Evolutionary conservation across 2,797 vertebrate species (phyloP), one percentile per base, ranked within the genome.

Genomic region (Manis pentadactyla): DNA sequence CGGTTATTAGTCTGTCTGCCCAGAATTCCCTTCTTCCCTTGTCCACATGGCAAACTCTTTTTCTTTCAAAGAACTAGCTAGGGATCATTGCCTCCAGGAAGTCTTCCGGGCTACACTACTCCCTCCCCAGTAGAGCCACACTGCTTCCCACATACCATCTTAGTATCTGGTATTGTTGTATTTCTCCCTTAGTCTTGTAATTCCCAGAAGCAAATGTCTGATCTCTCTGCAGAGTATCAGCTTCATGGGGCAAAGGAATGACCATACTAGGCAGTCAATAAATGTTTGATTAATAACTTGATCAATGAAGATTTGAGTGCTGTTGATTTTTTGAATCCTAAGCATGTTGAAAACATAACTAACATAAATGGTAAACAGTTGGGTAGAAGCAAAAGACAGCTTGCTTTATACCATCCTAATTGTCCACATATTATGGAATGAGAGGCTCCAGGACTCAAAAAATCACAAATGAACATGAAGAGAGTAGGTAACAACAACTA

Each of bases 261-360:
- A 85, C 21, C 75, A 34, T n/a, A 37, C 4, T 23, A 63, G 18
- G 61, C 25, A 53, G 64, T 25, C 59, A 83, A 31, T 82, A 69
- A 69, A 42, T 57, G 19, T 78, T 78, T 82, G 37, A 75, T 78
- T 37, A 78, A 63, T 78, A 11, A 66, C 17, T 93, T 13, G 73
- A 7, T 64, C 31, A 66, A 11, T 55, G 51, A 77, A 71, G 25
- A 73, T 73, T 49, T 95, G 25, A 68, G 12, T 55, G n/a, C 66
- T 57, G 27, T n/a, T 77, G 25, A 21, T 63, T 77, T 73, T 57
- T 51, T 95, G 75, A 68, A 91, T n/a, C 8, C 39, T 39, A 34
- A 53, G 13, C 29, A n/a, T 81, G n/a, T 42, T 91, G 68, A 83
- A 94, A 95, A 90, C 74, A 53, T 42, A 69, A 34, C 82, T 61